Evolutionary conservation across 2,797 vertebrate genomes (phyloP).

Genomic region (Melanotaenia maccullochi): DNA sequence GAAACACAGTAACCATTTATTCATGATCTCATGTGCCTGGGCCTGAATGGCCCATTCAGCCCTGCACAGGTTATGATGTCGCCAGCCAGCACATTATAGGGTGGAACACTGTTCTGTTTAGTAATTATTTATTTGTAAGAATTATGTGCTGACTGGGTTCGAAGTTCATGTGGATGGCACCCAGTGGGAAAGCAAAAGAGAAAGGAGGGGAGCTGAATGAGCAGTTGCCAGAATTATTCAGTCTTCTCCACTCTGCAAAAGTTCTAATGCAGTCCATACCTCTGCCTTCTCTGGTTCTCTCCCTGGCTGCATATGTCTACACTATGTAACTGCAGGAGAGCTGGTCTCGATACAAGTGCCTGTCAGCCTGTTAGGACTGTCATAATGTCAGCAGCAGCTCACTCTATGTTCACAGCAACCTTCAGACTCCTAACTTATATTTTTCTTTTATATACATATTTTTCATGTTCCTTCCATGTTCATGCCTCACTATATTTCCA

Average conservation of each 20-base stretch:
- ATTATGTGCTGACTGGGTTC: slow-evolving; percentile 37
- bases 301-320: slow-evolving; percentile 26
- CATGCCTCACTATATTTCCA: slow-evolving; percentile 5
- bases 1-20: slow-evolving; percentile 40
- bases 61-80: slow-evolving; percentile 16
- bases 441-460: slow-evolving; percentile 9
- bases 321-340: slow-evolving; percentile 34
- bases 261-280: slow-evolving; percentile 57
- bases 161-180: slow-evolving; percentile 63
- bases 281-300: slow-evolving; percentile 25
- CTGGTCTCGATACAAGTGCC: slow-evolving; percentile 44
- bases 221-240: slow-evolving; percentile 51
- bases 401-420: slow-evolving; percentile 40
- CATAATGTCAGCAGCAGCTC: slow-evolving; percentile 57
- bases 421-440: slow-evolving; percentile 22
- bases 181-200: slow-evolving; percentile 57
- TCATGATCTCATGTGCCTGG: slow-evolving; percentile 47
- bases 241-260: slow-evolving; percentile 35
- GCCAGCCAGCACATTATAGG: slow-evolving; percentile 45
- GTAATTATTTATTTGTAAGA: slow-evolving; percentile 58
- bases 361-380: slow-evolving; percentile 57
- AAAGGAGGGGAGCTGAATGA: slow-evolving; percentile 29
- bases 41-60: slow-evolving; percentile 50
- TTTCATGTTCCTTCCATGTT: slow-evolving; percentile 5
- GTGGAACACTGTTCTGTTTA: slow-evolving; percentile 33